Evolutionary conservation across 2,888 invertebrate genomes (phyloP).

Genomic region (Netelia inedita): DNA sequence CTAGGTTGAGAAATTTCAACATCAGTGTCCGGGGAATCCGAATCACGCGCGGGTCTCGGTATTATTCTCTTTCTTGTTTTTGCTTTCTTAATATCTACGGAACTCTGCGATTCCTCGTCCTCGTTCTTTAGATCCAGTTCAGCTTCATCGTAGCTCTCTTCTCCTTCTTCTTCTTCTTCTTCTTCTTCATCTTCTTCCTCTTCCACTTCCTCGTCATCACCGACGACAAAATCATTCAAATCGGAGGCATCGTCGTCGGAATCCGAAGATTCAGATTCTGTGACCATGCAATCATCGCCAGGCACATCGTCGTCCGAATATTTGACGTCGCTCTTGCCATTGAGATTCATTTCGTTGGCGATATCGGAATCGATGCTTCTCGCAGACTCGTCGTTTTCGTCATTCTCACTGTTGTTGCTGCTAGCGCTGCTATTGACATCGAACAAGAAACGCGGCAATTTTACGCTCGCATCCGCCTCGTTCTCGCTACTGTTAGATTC

Average conservation of each 20-base stretch:
- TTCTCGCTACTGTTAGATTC: slow-evolving; percentile 49
- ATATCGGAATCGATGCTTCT: slow-evolving; percentile 77
- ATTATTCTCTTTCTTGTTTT: slow-evolving; percentile 58
- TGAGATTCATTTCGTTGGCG: slow-evolving; percentile 78
- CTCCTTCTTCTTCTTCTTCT: slow-evolving; percentile 61
- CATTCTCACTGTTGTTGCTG: slow-evolving; percentile 39
- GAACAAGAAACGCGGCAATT: slow-evolving; percentile 68
- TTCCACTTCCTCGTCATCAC: slow-evolving; percentile 74
- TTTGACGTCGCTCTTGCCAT: slow-evolving; percentile 69
- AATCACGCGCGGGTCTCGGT: slow-evolving; percentile 4
- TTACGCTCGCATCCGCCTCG: slow-evolving; percentile 11
- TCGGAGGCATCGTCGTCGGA: slow-evolving; percentile 78
- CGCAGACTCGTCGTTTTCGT: slow-evolving; percentile 44
- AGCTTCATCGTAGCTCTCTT: slow-evolving; percentile 45
- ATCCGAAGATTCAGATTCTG: slow-evolving; percentile 79
- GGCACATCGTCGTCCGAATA: slow-evolving; percentile 79
- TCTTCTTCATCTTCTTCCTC: slow-evolving; percentile 54
- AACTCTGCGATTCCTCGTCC: slow-evolving; percentile 31
- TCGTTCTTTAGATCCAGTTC: slow-evolving; percentile 38
- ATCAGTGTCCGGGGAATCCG: slow-evolving; percentile 31
- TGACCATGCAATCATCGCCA: slow-evolving; percentile 79
- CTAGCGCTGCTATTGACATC: slow-evolving; percentile 4
- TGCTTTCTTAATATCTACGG: not conserved
- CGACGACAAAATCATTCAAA: slow-evolving; percentile 78
- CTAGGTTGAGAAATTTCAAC: not conserved